Base-by-base conservation (phyloP, 2,888 invertebrate genomes). In the Diarsia rubi region DNA sequence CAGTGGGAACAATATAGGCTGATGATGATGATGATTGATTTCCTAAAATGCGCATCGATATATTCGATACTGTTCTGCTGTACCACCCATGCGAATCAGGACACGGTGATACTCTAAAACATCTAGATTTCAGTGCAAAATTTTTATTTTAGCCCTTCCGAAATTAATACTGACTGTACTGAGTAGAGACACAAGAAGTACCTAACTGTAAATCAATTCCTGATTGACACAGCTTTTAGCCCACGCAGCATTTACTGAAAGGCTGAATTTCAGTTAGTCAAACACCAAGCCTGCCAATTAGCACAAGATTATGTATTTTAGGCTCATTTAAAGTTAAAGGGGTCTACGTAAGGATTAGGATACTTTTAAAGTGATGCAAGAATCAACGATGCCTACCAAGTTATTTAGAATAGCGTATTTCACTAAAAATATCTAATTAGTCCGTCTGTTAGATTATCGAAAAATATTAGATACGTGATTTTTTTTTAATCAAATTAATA, bases 271-370 rank as follows among this genome's bases (percentile, higher is more conserved):
- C 69, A 52, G 49, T 31, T 52, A 71, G n/a, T 42, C n/a, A 31
- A 71, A 44, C 14, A 31, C 16, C 19, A 54, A 67, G n/a, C 0
- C 19, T 16, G 24, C 12, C 37, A 59, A 47, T 72, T 73, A 37
- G n/a, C 21, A 11, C 8, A 57, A 57, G 71, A 71, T 72, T 71
- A 44, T 70, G n/a, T 71, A 21, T 37, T 2, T 9, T 5, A 45
- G 21, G 19, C 9, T 49, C 19, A 72, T 27, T 72, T 9, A 21
- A 44, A 45, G 44, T 45, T 37, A 21, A 31, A 70, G 12, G 44
- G 24, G 5, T 16, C 27, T 37, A 8, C 3, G 1, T 57, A 11
- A 45, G 24, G 24, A 54, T 72, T 37, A 21, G 31, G 9, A 44
- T 11, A 27, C 9, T 8, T 6, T 21, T 52, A 52, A 52, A 52